A percentile compares a stretch with the other conserved stretches of the same genome.
Evolutionary conservation across 2,797 vertebrate species (phyloP).

Genomic region (Spizella passerina): DNA sequence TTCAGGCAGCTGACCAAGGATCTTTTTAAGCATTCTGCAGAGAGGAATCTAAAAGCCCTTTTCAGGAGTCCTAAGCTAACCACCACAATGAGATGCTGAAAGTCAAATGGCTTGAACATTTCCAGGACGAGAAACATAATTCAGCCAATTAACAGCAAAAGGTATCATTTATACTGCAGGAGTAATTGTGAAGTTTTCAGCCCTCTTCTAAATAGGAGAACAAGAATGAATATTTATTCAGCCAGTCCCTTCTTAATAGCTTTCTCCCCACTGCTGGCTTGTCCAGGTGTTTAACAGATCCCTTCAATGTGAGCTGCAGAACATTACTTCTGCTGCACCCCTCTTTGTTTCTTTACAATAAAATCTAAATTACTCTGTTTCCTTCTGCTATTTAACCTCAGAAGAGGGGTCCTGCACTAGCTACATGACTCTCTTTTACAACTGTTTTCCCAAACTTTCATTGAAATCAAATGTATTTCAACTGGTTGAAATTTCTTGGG

Average conservation of each 20-base stretch:
- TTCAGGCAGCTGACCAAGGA: background rate
- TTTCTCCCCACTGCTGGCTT: background rate
- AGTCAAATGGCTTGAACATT: background rate
- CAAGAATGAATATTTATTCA: background rate
- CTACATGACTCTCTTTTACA: constrained; percentile 38
- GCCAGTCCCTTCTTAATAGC: background rate
- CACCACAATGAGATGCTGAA: background rate
- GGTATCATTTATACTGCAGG: background rate
- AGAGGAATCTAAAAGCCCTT: background rate
- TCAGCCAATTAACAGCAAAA: background rate
- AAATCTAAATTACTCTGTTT: constrained; percentile 31
- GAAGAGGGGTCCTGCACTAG: background rate
- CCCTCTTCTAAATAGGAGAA: background rate
- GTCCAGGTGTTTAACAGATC: constrained; percentile 34
- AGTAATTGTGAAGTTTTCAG: background rate
- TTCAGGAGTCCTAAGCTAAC: background rate
- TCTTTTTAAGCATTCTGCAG: background rate
- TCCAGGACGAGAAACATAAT: background rate
- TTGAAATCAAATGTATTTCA: constrained; percentile 24
- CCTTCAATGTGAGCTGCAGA: background rate
- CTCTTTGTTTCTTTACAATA: background rate
- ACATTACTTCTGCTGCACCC: background rate
- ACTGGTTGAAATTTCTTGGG: constrained; percentile 4
- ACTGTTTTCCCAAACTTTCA: background rate
- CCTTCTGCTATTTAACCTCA: constrained; percentile 25